These are phyloP conservation scores for Pantherophis alleghaniensis DNA, from an alignment of 2,797 vertebrate genomes.

Conservation along the genomic window DNA sequence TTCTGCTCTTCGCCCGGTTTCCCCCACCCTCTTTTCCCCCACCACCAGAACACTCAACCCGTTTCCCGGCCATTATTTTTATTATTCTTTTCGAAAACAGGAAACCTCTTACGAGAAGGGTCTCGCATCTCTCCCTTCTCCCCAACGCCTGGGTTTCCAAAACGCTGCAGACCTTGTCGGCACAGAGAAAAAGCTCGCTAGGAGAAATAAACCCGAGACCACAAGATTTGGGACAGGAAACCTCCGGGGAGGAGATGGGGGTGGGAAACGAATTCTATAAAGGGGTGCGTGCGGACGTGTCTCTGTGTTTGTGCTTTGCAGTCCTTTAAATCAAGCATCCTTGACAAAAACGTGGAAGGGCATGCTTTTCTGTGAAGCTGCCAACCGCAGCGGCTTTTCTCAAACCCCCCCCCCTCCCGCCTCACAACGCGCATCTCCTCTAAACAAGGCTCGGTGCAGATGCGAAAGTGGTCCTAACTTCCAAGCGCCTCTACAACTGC, in stretches of 20 bases:
- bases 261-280: neutral
- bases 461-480: slow-evolving; percentile 22
- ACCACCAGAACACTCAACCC: slow-evolving; percentile 21
- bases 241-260: slow-evolving; percentile 42
- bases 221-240: slow-evolving; percentile 32
- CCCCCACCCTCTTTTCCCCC: too few relatives aligned
- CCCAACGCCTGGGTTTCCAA: neutral
- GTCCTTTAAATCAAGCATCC: slow-evolving; percentile 37
- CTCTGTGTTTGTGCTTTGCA: neutral
- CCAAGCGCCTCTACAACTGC: neutral
- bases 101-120: neutral
- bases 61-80: neutral
- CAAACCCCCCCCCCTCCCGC: neutral
- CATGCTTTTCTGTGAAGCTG: neutral
- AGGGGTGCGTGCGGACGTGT: neutral
- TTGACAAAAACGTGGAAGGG: slow-evolving; percentile 21
- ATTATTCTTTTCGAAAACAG: neutral
- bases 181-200: slow-evolving; percentile 31
- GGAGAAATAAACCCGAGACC: slow-evolving; percentile 37
- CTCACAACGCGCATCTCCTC: neutral
- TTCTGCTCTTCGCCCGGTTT: too few relatives aligned
- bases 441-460: neutral
- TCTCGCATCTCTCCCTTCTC: neutral
- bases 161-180: slow-evolving; percentile 56
- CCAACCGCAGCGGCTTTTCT: slow-evolving; percentile 8